These are phyloP conservation scores for Morpho deidamia DNA, from an alignment of 2,888 invertebrate species.

Conservation along the genomic window DNA sequence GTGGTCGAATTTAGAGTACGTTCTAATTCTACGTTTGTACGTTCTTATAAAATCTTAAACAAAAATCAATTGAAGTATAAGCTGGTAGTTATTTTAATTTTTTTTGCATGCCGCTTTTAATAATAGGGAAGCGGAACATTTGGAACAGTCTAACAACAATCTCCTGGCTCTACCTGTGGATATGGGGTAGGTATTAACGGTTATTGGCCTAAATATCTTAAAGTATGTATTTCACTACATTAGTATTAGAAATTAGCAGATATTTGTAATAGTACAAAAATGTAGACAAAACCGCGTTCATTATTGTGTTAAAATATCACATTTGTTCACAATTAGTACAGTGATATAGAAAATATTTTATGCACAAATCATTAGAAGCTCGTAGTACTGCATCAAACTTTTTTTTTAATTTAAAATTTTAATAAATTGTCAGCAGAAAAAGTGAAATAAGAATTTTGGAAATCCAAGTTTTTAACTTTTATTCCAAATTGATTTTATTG, in stretches of 20 bases:
- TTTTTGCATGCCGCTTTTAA: slow-evolving; percentile 73
- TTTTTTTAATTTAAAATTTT: too few species aligned
- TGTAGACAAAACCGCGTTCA: too few species aligned
- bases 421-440: too few species aligned
- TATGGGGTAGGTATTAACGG: slow-evolving; percentile 63
- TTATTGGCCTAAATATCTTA: background rate
- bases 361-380: slow-evolving; percentile 22
- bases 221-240: too few species aligned
- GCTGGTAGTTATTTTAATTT: slow-evolving; percentile 57
- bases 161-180: slow-evolving; percentile 57
- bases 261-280: too few species aligned
- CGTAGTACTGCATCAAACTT: background rate
- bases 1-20: too few species aligned
- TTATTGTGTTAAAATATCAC: too few species aligned
- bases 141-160: slow-evolving; percentile 45
- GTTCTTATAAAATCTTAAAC: too few species aligned
- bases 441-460: too few species aligned
- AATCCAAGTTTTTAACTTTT: too few species aligned
- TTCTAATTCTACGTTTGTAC: too few species aligned
- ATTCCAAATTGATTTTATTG: slow-evolving; percentile 15
- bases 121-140: slow-evolving; percentile 49
- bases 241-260: too few species aligned
- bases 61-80: background rate
- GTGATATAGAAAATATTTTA: background rate
- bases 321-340: background rate